Evolutionary conservation across 2,888 invertebrate genomes (phyloP), one percentile per base, ranked within the genome.

Genomic region (Polydrusus pterygomalis): DNA sequence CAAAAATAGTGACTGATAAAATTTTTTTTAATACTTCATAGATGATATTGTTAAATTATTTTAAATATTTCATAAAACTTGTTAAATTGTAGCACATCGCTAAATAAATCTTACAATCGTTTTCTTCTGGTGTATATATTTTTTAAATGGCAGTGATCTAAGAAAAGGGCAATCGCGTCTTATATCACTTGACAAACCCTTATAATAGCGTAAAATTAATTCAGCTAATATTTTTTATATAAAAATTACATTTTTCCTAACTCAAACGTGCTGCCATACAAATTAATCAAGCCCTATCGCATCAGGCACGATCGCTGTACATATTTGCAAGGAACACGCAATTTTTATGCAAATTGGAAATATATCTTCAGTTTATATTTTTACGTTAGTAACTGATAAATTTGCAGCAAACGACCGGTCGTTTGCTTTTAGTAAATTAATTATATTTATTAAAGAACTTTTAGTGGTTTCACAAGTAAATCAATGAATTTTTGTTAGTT

Each of bases 341-440:
- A 64, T 56, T 64, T 64, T 72, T 65, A 72, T 72, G 72, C 65
- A 58, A 72, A 72, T 72, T 43, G 9, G n/a, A 34, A 64, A 51
- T 71, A 54, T 63, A 71, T 71, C n/a, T 56, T 54, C n/a, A n/a
- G 34, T 56, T 56, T 34, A 34, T 56, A 34, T 56, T 56, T n/a
- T 34, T 34, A n/a, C 11, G 56, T 34, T 34, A 15, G 51, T 34
- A 56, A 72, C 72, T 65, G 65, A 72, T 56, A 71, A 64, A 63
- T 15, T 45, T 20, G 34, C 65, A 45, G 65, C 18, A 63, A 71
- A 63, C 25, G 18, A 62, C 51, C 34, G 34, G 70, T 63, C 40
- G 54, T 54, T 49, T 54, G 51, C 71, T 25, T 54, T 65, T 65
- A 65, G 56, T 25, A 25, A 25, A 25, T 25, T 25, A 25, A 25